Conservation (phyloP, 2,797 vertebrate genomes). For the Anisognathus igniventris region DNA sequence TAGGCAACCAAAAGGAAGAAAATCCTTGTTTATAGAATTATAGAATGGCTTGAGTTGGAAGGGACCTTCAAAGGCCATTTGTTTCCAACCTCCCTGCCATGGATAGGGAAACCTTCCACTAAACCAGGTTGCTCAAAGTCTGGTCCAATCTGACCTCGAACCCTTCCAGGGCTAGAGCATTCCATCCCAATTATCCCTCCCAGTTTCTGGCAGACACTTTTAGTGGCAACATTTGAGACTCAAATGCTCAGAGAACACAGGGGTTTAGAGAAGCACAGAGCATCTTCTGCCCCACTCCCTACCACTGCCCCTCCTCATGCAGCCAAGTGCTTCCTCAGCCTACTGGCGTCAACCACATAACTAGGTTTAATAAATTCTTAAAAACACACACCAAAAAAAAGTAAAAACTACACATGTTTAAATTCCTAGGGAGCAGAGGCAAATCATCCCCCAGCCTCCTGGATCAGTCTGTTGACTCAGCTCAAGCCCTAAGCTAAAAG, state of each 20-base stretch:
- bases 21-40: neutral
- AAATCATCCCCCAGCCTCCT: neutral
- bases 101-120: neutral
- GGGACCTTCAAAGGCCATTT: neutral
- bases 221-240: neutral
- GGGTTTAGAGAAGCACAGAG: no score
- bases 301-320: fast-evolving
- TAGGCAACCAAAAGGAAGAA: neutral
- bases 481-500: neutral
- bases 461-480: neutral
- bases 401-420: neutral
- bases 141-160: neutral
- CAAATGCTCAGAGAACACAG: neutral
- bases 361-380: neutral
- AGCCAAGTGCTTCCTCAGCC: neutral
- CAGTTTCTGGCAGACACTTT: neutral
- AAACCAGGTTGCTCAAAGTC: neutral
- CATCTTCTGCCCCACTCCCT: neutral
- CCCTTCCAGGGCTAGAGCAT: neutral
- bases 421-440: neutral
- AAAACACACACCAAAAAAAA: neutral
- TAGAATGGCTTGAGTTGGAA: neutral
- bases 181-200: neutral
- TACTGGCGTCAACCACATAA: neutral
- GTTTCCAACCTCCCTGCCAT: fast-evolving